Evolutionary conservation across 2,888 invertebrate species (phyloP), one percentile per base, ranked within the genome.

Genomic region (Rhagophthalmus giganteus): DNA sequence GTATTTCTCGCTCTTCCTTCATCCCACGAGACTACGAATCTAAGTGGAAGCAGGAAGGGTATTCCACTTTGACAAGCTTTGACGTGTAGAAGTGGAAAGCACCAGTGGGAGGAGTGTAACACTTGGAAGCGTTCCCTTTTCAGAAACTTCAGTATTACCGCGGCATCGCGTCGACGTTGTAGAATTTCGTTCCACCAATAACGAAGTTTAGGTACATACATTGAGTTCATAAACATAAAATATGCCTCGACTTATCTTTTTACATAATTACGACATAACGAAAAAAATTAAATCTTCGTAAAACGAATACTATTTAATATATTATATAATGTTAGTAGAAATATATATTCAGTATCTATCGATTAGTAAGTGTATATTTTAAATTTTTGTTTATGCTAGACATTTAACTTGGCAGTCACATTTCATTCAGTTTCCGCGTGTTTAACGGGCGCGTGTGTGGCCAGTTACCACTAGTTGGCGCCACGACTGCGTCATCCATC

Each of bases 401-500:
- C n/a, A n/a, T n/a, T n/a, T n/a, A n/a, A n/a, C n/a, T 30, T 6
- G 38, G 38, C 31, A 46, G 37, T 46, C 46, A 46, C 46, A 46
- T 46, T 46, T 46, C 37, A 44, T 42, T 44, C 34, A 45, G 28
- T 45, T 45, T 46, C 44, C 47, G 57, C 57, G 55, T 59, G 59
- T 55, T 54, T 50, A 49, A 54, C 54, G 27, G 35, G 48, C 45
- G 54, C 52, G 44, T 54, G 54, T 54, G 56, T 54, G 49, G 35
- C 55, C 54, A 62, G 59, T 62, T 51, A 51, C 60, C 58, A 57
- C 56, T 49, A 62, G 64, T 63, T 61, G 67, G 65, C 66, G 64
- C 62, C 62, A 63, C 60, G 54, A 54, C 59, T 62, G 69, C 72
- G 74, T 70, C 74, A 81, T 81, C 80, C 80, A 81, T 81, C 81